These are phyloP conservation scores for Xenops minutus DNA, from an alignment of 2,797 vertebrate genomes.

Conservation along the genomic window DNA sequence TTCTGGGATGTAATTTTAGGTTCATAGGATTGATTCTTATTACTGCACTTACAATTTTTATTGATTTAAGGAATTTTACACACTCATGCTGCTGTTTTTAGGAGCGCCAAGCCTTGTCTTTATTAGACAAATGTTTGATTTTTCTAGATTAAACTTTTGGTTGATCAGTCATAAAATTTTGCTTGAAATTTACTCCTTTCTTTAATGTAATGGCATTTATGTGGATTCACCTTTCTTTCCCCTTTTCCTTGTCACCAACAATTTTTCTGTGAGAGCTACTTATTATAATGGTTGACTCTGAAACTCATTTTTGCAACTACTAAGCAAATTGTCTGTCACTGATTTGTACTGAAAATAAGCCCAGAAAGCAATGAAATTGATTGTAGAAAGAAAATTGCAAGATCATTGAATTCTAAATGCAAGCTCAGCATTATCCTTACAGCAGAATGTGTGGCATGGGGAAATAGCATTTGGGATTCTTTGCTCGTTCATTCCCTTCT, in stretches of 20 bases:
- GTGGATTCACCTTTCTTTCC: not conserved
- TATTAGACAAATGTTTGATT: not conserved
- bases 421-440: not conserved
- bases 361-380: not conserved
- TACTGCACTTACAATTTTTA: not conserved
- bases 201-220: not conserved
- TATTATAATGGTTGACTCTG: not conserved
- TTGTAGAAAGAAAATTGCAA: not conserved
- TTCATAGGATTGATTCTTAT: not conserved
- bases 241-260: not conserved
- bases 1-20: not conserved
- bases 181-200: not conserved
- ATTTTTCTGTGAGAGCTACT: not conserved
- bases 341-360: constrained; percentile 3
- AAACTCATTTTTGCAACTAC: not conserved
- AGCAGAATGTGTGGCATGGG: not conserved
- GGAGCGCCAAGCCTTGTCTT: not conserved
- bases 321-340: not conserved
- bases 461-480: not conserved
- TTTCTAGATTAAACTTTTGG: not conserved
- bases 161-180: not conserved
- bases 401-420: not conserved
- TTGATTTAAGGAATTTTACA: not conserved
- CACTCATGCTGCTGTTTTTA: not conserved
- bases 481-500: not conserved